phyloP scores from a whole-genome alignment of 2,797 vertebrate species.

The Cuniculus paca region DNA sequence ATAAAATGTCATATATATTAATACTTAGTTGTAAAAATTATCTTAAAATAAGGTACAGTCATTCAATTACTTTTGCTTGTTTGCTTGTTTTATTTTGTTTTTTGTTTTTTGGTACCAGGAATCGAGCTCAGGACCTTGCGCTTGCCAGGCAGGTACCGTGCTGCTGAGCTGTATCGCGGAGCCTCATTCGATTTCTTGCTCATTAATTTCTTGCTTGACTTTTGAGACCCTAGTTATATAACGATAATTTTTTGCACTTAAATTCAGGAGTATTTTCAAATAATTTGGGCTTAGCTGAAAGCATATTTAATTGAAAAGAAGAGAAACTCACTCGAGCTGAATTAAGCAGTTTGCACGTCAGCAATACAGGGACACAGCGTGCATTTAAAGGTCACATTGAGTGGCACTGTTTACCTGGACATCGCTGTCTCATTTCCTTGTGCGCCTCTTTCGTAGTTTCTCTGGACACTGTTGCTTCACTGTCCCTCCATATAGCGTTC shows the following conservation, averaged over 20 bases:
- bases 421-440: neutral
- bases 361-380: accelerated
- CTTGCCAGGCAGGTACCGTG: no score
- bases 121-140: no score
- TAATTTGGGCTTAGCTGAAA: neutral
- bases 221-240: neutral
- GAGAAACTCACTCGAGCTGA: neutral
- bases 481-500: neutral
- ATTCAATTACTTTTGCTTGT: no score
- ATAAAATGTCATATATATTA: neutral
- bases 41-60: neutral
- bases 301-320: neutral
- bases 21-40: neutral
- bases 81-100: neutral
- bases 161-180: no score
- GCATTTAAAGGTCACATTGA: neutral
- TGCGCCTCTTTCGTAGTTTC: accelerated
- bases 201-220: neutral
- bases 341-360: neutral
- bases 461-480: neutral
- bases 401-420: neutral
- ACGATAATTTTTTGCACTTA: neutral
- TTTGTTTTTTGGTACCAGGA: no score
- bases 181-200: neutral
- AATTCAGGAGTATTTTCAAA: neutral